A percentile compares a stretch with the other conserved stretches of the same genome.
Conservation (phyloP, 2,797 vertebrate species). For the Hyperoplus lanceolatus region DNA sequence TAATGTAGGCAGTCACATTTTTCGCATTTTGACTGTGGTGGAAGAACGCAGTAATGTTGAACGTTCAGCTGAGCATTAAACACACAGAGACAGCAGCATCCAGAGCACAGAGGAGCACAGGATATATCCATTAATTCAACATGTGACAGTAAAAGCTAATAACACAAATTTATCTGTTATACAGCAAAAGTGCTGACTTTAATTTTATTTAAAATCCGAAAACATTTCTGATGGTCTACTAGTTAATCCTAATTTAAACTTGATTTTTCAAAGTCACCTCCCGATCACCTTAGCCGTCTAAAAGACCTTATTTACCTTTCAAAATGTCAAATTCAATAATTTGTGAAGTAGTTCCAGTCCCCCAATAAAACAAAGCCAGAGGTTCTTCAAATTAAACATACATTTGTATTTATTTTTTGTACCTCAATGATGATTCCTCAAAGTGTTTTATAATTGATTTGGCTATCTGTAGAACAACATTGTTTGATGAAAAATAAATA, state of each 20-base stretch:
- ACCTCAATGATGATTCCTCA: no score
- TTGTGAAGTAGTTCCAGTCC: no score
- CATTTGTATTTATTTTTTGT: no score
- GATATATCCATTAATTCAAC: background rate
- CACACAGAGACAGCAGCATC: conserved; percentile 26
- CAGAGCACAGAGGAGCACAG: conserved; percentile 12
- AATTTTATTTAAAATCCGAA: background rate
- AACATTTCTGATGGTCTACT: background rate
- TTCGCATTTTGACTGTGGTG: conserved; percentile 52
- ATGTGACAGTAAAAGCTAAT: conserved; percentile 17
- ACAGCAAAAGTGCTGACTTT: background rate
- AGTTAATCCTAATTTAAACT: background rate
- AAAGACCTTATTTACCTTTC: background rate
- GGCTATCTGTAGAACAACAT: no score
- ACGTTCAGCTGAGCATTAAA: conserved; percentile 63
- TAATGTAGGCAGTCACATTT: conserved; percentile 57
- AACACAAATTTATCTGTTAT: conserved; percentile 23
- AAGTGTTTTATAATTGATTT: no score
- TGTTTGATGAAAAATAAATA: no score
- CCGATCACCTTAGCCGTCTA: fast-evolving
- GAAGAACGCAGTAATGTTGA: conserved; percentile 61
- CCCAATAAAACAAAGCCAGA: no score
- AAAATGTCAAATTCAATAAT: no score
- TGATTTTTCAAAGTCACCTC: background rate
- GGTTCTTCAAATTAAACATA: no score